These are phyloP conservation scores for Buphagus erythrorhynchus DNA, from an alignment of 2,797 vertebrate species.

Conservation along the genomic window DNA sequence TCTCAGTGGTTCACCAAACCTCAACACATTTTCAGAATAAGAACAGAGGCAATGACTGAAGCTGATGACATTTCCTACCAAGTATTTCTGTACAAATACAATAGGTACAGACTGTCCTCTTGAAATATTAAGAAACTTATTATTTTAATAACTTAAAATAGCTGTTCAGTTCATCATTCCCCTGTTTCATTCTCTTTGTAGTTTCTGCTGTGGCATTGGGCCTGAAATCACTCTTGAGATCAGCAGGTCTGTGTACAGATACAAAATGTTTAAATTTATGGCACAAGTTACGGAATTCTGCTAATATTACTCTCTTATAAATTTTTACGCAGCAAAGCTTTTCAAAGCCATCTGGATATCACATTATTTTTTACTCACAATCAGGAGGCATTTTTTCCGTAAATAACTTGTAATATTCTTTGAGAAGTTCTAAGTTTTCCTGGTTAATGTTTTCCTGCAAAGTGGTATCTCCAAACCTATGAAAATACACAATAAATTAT, in stretches of 20 bases:
- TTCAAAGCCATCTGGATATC: background rate
- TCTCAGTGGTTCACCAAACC: background rate
- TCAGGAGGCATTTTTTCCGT: conserved; percentile 91
- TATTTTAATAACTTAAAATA: background rate
- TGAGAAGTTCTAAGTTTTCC: conserved; percentile 93
- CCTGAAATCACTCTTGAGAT: background rate
- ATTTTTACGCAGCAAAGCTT: background rate
- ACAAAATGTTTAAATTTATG: background rate
- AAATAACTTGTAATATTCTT: conserved; percentile 92
- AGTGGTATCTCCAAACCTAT: conserved; percentile 96
- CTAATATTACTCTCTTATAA: background rate
- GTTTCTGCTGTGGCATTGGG: background rate
- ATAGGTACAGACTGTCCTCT: background rate
- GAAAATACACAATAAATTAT: background rate
- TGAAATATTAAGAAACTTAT: background rate
- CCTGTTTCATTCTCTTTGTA: background rate
- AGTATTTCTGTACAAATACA: background rate
- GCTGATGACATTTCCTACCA: background rate
- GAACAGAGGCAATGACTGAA: background rate
- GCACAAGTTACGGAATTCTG: background rate
- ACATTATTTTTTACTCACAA: conserved; percentile 84
- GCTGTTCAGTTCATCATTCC: background rate
- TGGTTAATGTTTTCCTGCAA: conserved; percentile 98
- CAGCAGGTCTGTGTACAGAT: background rate
- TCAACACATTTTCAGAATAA: background rate